phyloP scores from a whole-genome alignment of 2,888 invertebrate genomes.

The Oligia strigilis region DNA sequence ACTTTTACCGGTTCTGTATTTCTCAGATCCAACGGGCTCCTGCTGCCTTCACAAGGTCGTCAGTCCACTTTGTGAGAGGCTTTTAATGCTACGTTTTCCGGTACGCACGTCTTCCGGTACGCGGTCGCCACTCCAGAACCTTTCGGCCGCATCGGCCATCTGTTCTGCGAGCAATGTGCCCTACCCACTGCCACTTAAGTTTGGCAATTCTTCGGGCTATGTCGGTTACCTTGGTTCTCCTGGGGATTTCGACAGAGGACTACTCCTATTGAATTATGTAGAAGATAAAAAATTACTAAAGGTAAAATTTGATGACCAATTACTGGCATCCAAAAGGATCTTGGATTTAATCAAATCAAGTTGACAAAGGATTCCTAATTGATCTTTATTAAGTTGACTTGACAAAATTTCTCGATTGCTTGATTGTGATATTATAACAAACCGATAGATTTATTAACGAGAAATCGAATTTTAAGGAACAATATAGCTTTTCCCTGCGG shows the following conservation, averaged over 20 bases:
- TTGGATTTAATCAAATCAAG: conserved; percentile 27
- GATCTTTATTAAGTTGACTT: conserved; percentile 20
- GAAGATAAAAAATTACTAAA: background rate
- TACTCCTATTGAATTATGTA: background rate
- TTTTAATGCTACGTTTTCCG: no score
- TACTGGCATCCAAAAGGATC: conserved; percentile 7
- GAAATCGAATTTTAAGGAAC: background rate
- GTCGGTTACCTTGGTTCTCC: no score
- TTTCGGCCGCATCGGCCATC: no score
- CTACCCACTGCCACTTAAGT: no score
- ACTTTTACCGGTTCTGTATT: no score
- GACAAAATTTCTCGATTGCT: conserved; percentile 9
- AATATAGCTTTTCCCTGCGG: background rate
- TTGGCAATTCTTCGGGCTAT: no score
- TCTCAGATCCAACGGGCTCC: no score
- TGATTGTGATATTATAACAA: background rate
- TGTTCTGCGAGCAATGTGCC: no score
- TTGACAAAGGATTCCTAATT: conserved; percentile 17
- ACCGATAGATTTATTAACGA: background rate
- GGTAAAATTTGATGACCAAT: conserved; percentile 1
- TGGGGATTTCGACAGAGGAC: background rate
- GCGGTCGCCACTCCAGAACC: no score
- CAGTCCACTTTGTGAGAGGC: no score
- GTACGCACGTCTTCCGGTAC: no score
- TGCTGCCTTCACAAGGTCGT: no score